Conservation (phyloP, 2,113 vertebrate genomes). For the mouse (Mus musculus) region DNA sequence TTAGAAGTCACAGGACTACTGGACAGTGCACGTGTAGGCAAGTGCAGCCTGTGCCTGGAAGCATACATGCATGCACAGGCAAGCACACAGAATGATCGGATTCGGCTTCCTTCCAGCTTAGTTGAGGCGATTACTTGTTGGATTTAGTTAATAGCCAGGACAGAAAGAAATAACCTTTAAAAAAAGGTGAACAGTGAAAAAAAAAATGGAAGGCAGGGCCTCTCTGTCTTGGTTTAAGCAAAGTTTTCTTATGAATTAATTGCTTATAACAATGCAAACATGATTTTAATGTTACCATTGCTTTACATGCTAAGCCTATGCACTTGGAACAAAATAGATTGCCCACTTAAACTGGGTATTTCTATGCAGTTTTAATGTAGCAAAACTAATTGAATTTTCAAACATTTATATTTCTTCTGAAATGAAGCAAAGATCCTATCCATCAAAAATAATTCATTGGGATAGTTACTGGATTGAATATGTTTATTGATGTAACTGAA, state of each 20-base stretch:
- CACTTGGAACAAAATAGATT: conserved; percentile 53
- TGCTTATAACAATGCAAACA: conserved; percentile 16
- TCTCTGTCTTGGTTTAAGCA: neutral
- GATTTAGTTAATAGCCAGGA: conserved; percentile 55
- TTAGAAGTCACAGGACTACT: conserved; percentile 68
- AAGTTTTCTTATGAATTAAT: conserved; percentile 13
- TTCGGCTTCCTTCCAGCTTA: conserved; percentile 48
- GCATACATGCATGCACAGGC: neutral
- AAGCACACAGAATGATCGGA: conserved; percentile 16
- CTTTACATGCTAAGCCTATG: neutral
- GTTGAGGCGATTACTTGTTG: conserved; percentile 36
- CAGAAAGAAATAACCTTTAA: neutral
- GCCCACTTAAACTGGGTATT: conserved; percentile 15
- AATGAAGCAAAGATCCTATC: conserved; percentile 74
- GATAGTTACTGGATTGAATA: conserved; percentile 82
- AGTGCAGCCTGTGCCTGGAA: neutral
- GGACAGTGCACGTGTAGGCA: neutral
- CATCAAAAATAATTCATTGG: conserved; percentile 83
- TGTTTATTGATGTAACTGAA: conserved; percentile 84
- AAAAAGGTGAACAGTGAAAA: conserved; percentile 44
- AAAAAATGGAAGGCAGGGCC: accelerated
- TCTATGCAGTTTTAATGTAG: conserved; percentile 68
- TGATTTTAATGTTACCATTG: neutral
- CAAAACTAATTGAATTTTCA: conserved; percentile 73
- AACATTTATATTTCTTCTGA: conserved; percentile 78